These are phyloP conservation scores for Ceratina calcarata DNA, from an alignment of 1,140 invertebrate genomes.

Conservation along the genomic window DNA sequence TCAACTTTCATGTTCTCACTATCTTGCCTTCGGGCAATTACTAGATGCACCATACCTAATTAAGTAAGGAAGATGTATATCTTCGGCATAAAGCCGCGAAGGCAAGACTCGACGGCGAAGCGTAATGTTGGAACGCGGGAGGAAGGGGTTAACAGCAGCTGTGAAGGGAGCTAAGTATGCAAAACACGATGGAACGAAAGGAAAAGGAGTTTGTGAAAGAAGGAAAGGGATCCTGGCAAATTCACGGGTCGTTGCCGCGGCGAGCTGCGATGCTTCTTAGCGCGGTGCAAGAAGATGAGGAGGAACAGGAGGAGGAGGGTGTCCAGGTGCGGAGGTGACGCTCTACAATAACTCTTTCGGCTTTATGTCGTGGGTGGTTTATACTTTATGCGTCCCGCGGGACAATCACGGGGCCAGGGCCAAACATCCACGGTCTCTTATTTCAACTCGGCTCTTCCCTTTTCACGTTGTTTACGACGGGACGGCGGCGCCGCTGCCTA, in stretches of 20 bases:
- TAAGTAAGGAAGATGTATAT: no score
- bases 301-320: slow-evolving; percentile 41
- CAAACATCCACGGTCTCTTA: slow-evolving; percentile 69
- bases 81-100: not conserved
- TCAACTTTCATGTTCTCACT: no score
- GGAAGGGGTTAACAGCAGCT: not conserved
- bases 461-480: slow-evolving; percentile 56
- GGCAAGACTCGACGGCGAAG: not conserved
- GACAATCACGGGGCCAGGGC: slow-evolving; percentile 69
- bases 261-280: slow-evolving; percentile 39
- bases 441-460: slow-evolving; percentile 57
- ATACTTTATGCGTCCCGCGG: slow-evolving; percentile 72
- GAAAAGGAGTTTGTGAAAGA: not conserved
- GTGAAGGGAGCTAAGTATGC: slow-evolving; percentile 25
- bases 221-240: slow-evolving; percentile 63
- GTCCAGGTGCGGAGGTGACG: slow-evolving; percentile 75
- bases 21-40: no score
- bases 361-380: slow-evolving; percentile 78
- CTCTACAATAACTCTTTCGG: slow-evolving; percentile 76
- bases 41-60: no score
- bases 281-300: not conserved
- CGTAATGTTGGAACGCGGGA: not conserved
- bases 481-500: slow-evolving; percentile 50
- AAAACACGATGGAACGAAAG: slow-evolving; percentile 25
- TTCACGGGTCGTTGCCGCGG: slow-evolving; percentile 55